Conservation (phyloP, 2,113 vertebrate species). For the Colius striatus region DNA sequence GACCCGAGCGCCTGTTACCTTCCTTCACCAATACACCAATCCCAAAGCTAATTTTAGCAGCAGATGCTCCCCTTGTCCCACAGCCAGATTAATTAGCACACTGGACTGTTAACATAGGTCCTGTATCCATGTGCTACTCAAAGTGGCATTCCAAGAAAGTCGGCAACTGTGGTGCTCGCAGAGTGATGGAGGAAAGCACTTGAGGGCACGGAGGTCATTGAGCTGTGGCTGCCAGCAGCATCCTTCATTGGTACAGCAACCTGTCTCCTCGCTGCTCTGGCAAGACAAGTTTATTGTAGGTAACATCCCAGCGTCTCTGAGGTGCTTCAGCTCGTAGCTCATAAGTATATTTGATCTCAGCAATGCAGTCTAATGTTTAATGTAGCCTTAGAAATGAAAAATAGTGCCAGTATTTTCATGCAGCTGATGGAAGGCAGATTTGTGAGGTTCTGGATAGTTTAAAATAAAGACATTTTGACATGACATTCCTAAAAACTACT, state of each 20-base stretch:
- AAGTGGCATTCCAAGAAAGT: not conserved
- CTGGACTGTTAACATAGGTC: accelerated
- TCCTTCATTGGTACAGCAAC: accelerated
- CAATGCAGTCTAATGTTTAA: not conserved
- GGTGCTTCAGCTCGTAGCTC: not conserved
- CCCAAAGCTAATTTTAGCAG: not conserved
- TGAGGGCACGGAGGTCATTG: accelerated
- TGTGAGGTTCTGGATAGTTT: not conserved
- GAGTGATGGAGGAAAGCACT: not conserved
- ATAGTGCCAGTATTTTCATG: not conserved
- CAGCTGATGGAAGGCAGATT: not conserved
- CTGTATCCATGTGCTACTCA: not conserved
- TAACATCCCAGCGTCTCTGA: not conserved
- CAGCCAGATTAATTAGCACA: not conserved
- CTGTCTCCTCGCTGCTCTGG: not conserved
- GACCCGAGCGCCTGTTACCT: not conserved
- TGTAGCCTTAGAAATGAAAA: not conserved
- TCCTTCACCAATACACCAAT: not conserved
- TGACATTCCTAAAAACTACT: not conserved
- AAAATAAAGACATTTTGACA: not conserved
- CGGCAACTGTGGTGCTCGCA: not conserved
- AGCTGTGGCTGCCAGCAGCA: not conserved
- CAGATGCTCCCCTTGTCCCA: not conserved
- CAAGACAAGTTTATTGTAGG: not conserved
- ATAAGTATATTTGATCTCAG: not conserved